Evolutionary conservation across 2,113 vertebrate genomes (phyloP), one percentile per base, ranked within the genome.

Genomic region (Psilopogon haemacephalus): DNA sequence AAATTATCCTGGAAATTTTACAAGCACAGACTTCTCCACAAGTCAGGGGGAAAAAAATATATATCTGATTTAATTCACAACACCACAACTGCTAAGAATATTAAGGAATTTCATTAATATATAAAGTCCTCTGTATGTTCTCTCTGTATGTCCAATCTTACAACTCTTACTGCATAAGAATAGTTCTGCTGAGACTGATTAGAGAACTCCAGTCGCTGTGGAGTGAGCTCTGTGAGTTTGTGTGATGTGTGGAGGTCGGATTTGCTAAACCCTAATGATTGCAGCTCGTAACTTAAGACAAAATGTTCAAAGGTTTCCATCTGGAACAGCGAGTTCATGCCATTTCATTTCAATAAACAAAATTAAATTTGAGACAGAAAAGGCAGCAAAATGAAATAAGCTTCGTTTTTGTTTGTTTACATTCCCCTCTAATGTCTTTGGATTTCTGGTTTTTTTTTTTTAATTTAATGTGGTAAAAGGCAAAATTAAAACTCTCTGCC

Each of bases 331-430:
- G 70, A 75, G 50, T 64, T 89, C 58, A 84, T 5, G 15, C 19
- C 20, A 59, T 73, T 92, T 86, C 28, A 88, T 88, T 92, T 95
- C 80, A 86, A 88, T 62, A 88, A 92, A 72, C 33, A 83, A 92
- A 95, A 74, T 58, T 63, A 88, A 58, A 33, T 50, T 69, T 62
- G 68, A 84, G 73, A 56, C 20, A 77, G 62, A 81, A 94, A 85
- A 89, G 67, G 33, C 59, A 89, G 48, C 40, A 84, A 83, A 90
- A 75, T 67, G 56, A 19, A 74, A 7, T 30, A 12, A 88, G 32
- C 28, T 65, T 72, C 12, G 28, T 84, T 89, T 87, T 80, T 26
- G 20, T 92, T 89, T 83, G 73, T 88, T 90, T 95, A 82, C 56
- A 50, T 91, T 92, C 44, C 30, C 15, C 27, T 85, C 50, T 91